Conservation (phyloP, 2,888 invertebrate genomes). For the Coelopa pilipes region DNA sequence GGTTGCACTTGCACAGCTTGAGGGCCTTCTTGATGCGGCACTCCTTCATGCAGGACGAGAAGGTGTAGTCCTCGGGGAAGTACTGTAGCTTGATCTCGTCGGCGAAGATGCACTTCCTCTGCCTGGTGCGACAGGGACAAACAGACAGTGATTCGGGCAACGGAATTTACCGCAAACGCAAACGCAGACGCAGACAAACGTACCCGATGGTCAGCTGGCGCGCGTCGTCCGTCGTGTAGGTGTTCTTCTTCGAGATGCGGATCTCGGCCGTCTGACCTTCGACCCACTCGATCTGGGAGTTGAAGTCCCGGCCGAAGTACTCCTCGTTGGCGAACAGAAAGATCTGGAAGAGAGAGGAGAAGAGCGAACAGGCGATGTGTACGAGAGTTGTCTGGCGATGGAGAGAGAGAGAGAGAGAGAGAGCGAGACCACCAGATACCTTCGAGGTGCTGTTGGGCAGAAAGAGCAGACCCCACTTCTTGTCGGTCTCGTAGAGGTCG, state of each 20-base stretch:
- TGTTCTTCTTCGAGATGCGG: conserved; percentile 76
- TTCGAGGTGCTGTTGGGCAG: conserved; percentile 59
- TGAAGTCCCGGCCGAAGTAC: conserved; percentile 75
- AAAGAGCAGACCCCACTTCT: conserved; percentile 65
- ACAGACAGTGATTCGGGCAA: too few species aligned
- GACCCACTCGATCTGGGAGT: conserved; percentile 78
- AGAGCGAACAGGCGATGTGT: too few species aligned
- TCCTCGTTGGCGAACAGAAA: conserved; percentile 76
- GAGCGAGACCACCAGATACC: too few species aligned
- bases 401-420: too few species aligned
- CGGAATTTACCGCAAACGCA: background rate
- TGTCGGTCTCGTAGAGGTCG: conserved; percentile 67
- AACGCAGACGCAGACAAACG: conserved; percentile 14
- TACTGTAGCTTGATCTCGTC: conserved; percentile 74
- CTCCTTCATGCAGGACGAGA: conserved; percentile 79
- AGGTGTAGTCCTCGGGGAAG: conserved; percentile 74
- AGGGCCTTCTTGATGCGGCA: conserved; percentile 73
- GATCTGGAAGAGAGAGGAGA: conserved; percentile 49
- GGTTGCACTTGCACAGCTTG: conserved; percentile 76
- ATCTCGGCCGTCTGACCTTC: conserved; percentile 63
- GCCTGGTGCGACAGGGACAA: conserved; percentile 61
- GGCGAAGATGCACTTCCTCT: conserved; percentile 78
- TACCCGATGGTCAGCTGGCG: conserved; percentile 72
- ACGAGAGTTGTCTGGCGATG: too few species aligned
- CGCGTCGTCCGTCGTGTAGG: conserved; percentile 81